A percentile compares a stretch with the other conserved stretches of the same genome.
Evolutionary conservation across 2,797 vertebrate species (phyloP).

Genomic region (Manis pentadactyla): DNA sequence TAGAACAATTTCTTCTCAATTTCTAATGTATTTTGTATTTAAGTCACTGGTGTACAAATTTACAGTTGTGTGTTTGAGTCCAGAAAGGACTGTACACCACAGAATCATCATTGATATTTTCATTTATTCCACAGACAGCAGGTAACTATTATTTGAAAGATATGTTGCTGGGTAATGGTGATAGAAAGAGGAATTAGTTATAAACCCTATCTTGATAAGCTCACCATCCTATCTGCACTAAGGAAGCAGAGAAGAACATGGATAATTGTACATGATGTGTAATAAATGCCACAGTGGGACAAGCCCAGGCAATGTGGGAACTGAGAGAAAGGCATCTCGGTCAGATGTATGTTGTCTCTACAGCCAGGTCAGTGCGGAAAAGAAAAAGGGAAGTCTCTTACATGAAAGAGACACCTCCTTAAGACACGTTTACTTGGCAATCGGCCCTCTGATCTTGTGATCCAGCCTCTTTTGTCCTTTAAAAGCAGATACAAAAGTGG

Average conservation of each 20-base stretch:
- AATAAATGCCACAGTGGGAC: no score
- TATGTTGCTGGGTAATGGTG: not conserved
- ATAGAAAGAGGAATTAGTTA: not conserved
- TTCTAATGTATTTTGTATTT: not conserved
- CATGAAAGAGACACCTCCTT: slow-evolving; percentile 61
- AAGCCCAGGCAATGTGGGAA: not conserved
- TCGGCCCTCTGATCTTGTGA: slow-evolving; percentile 50
- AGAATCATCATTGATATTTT: not conserved
- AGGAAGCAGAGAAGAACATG: not conserved
- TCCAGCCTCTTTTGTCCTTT: slow-evolving; percentile 70
- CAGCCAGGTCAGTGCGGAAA: not conserved
- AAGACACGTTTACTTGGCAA: slow-evolving; percentile 59
- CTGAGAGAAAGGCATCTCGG: not conserved
- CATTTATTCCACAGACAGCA: not conserved
- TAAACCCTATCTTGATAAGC: not conserved
- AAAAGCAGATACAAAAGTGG: slow-evolving; percentile 67
- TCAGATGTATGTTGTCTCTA: not conserved
- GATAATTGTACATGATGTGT: not conserved
- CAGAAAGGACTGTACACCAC: not conserved
- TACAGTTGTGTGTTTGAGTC: not conserved
- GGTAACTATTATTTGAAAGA: not conserved
- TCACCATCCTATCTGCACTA: not conserved
- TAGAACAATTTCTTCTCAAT: not conserved
- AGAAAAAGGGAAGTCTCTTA: slow-evolving; percentile 68
- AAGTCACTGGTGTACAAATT: not conserved